phyloP scores from a whole-genome alignment of 2,797 vertebrate genomes.

The Denticeps clupeoides region DNA sequence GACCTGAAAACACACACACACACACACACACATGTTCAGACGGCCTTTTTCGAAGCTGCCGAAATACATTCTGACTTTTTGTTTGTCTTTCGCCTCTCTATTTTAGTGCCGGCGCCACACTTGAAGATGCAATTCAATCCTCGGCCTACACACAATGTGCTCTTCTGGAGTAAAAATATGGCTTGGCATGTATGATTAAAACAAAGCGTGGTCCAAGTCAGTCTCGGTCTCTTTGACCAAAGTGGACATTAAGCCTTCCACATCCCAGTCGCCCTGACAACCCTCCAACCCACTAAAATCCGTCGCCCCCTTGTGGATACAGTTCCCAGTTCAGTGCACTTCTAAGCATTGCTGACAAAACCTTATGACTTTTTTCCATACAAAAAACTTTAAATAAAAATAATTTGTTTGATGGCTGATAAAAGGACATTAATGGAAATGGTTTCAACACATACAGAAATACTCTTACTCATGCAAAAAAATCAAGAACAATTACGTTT shows the following conservation, averaged over 20 bases:
- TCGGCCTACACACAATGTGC: conserved; percentile 13
- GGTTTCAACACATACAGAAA: too few relatives aligned
- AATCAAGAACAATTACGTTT: too few relatives aligned
- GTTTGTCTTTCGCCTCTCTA: conserved; percentile 18
- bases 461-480: too few relatives aligned
- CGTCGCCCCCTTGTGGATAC: conserved; percentile 41
- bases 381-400: too few relatives aligned
- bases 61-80: conserved; percentile 14
- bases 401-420: too few relatives aligned
- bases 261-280: not conserved
- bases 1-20: conserved; percentile 58
- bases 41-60: not conserved
- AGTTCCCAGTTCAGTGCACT: too few relatives aligned
- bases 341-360: too few relatives aligned
- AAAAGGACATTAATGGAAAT: too few relatives aligned
- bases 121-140: conserved; percentile 17
- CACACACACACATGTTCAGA: conserved; percentile 16
- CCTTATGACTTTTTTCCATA: too few relatives aligned
- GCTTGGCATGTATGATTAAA: conserved; percentile 24
- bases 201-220: conserved; percentile 12
- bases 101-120: conserved; percentile 18
- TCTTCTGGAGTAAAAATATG: conserved; percentile 10
- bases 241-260: not conserved
- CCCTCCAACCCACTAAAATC: too few relatives aligned
- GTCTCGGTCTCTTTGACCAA: conserved; percentile 7